These are phyloP conservation scores for Ceratothoa steindachneri DNA, from an alignment of 2,888 invertebrate genomes.

Conservation along the genomic window DNA sequence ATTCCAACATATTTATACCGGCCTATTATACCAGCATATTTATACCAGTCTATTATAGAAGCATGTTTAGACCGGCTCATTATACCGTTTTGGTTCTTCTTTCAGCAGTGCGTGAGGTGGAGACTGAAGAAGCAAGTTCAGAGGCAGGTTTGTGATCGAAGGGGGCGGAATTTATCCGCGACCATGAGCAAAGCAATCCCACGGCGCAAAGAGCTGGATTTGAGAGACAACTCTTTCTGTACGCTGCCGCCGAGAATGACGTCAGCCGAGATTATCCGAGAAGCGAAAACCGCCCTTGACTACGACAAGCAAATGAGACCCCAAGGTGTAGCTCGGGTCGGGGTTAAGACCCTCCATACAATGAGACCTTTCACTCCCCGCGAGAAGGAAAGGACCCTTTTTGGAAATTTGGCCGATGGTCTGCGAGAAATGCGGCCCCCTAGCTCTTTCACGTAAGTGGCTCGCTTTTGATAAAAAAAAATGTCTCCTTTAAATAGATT, in stretches of 20 bases:
- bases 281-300: conserved; percentile 64
- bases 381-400: conserved; percentile 72
- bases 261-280: conserved; percentile 74
- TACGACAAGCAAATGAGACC: conserved; percentile 49
- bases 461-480: not conserved
- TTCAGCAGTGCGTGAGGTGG: too few species aligned
- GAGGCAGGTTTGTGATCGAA: not conserved
- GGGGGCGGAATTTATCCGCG: not conserved
- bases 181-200: conserved; percentile 24
- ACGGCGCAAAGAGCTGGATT: conserved; percentile 3
- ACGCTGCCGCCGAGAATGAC: conserved; percentile 62
- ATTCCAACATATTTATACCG: too few species aligned
- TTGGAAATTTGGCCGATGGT: conserved; percentile 58
- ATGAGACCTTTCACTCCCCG: conserved; percentile 81
- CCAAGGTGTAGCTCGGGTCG: conserved; percentile 53
- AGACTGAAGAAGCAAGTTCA: too few species aligned
- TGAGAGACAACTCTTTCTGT: conserved; percentile 36
- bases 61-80: too few species aligned
- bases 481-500: too few species aligned
- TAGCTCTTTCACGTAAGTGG: conserved; percentile 68
- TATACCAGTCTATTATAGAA: too few species aligned
- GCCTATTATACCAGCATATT: too few species aligned
- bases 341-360: conserved; percentile 65
- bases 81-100: too few species aligned
- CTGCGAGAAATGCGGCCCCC: conserved; percentile 59